phyloP scores from a whole-genome alignment of 2,113 vertebrate species.

The Patagioenas fasciata region DNA sequence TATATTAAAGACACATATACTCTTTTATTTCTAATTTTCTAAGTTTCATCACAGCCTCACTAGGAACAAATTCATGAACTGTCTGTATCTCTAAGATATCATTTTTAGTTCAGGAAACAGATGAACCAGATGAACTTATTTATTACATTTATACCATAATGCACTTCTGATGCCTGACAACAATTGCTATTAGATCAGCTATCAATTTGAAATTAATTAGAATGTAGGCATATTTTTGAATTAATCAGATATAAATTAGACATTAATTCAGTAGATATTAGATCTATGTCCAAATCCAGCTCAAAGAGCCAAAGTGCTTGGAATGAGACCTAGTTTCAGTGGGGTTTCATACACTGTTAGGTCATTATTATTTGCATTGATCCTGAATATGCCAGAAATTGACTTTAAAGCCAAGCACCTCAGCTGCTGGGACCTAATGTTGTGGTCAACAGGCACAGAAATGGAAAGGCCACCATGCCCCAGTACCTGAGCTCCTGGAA shows the following conservation, averaged over 20 bases:
- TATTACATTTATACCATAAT: background rate
- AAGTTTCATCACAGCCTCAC: background rate
- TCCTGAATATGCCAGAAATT: background rate
- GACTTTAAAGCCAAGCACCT: background rate
- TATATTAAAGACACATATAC: background rate
- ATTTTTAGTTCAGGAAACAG: slow-evolving; percentile 18
- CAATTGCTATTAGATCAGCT: background rate
- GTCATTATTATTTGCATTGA: background rate
- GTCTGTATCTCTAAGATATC: background rate
- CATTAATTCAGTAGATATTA: background rate
- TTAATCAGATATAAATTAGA: background rate
- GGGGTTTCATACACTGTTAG: background rate
- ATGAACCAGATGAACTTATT: background rate
- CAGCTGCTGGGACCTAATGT: background rate
- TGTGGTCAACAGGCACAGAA: background rate
- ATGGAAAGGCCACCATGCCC: fast-evolving
- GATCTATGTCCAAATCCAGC: background rate
- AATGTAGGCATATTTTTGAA: background rate
- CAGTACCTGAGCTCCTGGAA: background rate
- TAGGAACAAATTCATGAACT: background rate
- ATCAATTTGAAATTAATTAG: background rate
- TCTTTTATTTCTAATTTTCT: background rate
- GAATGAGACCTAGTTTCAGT: background rate
- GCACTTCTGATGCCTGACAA: background rate
- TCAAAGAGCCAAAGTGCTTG: background rate